phyloP scores from a whole-genome alignment of 2,113 vertebrate species.

The Ptilonorhynchus violaceus region DNA sequence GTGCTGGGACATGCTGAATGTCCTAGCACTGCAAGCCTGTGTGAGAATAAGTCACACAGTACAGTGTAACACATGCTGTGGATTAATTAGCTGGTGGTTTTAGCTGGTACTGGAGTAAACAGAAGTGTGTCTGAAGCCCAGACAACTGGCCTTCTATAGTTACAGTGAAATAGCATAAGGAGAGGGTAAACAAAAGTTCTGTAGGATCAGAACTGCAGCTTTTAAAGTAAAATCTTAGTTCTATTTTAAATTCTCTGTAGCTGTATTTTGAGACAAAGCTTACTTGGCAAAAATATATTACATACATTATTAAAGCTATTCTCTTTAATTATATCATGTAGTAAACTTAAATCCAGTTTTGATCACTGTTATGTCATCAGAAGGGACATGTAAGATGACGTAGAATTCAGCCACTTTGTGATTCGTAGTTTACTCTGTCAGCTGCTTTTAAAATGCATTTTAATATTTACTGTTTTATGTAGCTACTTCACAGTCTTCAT shows the following conservation, averaged over 20 bases:
- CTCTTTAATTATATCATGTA: background rate
- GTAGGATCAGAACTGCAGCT: background rate
- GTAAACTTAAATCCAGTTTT: background rate
- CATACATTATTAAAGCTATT: background rate
- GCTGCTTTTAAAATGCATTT: background rate
- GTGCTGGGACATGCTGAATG: background rate
- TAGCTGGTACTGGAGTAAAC: background rate
- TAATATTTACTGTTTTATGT: background rate
- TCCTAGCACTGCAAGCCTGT: background rate
- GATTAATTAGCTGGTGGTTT: background rate
- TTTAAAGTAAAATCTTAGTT: background rate
- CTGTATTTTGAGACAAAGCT: background rate
- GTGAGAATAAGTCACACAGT: background rate
- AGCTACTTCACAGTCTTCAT: background rate
- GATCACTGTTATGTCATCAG: background rate
- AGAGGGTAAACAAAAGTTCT: background rate
- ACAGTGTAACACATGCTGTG: background rate
- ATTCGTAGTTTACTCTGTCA: background rate
- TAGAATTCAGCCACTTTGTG: background rate
- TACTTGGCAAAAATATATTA: background rate
- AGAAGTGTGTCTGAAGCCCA: background rate
- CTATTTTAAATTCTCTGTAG: background rate
- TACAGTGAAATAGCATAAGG: background rate
- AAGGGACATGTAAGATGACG: background rate
- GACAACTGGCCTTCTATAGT: background rate